Evolutionary conservation across 92 coral and sea anemone species (phyloP).

Genomic region (Palythoa grandiflora): DNA sequence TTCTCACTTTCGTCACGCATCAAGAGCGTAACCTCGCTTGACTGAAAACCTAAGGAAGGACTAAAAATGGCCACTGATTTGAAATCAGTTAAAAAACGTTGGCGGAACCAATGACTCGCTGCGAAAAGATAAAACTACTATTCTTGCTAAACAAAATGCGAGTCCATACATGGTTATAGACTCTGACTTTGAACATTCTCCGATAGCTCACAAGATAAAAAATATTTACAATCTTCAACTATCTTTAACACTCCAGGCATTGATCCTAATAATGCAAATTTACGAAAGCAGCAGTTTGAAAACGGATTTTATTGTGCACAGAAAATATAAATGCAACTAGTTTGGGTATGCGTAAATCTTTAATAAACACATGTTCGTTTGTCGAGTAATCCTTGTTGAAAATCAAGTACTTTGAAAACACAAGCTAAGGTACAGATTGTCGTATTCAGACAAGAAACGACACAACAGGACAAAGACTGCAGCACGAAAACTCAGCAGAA

Average conservation of each 20-base stretch:
- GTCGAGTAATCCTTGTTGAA: neutral
- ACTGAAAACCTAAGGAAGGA: too few relatives aligned
- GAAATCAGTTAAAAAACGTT: neutral
- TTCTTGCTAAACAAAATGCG: neutral
- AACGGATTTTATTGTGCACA: neutral
- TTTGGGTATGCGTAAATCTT: neutral
- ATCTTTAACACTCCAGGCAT: neutral
- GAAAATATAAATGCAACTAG: neutral
- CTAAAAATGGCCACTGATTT: too few relatives aligned
- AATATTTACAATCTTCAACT: neutral
- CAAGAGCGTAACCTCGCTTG: too few relatives aligned
- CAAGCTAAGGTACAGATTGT: neutral
- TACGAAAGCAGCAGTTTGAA: conserved; percentile 15
- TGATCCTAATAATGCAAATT: conserved; percentile 40
- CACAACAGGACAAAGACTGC: neutral
- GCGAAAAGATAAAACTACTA: neutral
- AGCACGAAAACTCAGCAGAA: neutral
- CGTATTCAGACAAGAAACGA: neutral
- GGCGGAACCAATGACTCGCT: neutral
- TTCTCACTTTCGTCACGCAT: too few relatives aligned
- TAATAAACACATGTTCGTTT: conserved; percentile 4
- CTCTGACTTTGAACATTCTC: neutral
- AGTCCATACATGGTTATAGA: neutral
- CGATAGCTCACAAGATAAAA: neutral
- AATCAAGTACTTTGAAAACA: conserved; percentile 1